Evolutionary conservation across 2,797 vertebrate species (phyloP).

Genomic region (Squalus acanthias): DNA sequence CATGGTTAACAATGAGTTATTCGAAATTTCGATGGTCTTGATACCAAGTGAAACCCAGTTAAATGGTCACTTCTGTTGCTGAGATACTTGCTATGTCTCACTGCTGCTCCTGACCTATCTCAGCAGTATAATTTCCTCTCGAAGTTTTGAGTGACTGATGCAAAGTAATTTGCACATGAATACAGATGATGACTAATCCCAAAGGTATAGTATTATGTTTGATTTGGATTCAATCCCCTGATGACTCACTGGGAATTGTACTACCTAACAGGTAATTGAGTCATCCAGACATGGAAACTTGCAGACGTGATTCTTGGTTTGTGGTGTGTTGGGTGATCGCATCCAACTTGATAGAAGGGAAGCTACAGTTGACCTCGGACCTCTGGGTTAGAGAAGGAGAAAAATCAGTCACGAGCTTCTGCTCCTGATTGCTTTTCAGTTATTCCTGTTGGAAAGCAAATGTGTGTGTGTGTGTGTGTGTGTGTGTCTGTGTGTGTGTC

Average conservation of each 20-base stretch:
- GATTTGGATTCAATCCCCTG: neutral
- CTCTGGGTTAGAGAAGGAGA: neutral
- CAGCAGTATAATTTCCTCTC: neutral
- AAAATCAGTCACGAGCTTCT: neutral
- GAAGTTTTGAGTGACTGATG: neutral
- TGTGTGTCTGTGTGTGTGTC: too few species aligned
- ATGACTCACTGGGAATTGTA: neutral
- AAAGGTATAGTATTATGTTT: neutral
- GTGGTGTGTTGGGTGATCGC: neutral
- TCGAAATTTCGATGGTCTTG: neutral
- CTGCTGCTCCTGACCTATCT: neutral
- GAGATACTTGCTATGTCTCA: neutral
- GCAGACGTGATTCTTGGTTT: too few species aligned
- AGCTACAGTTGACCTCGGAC: neutral
- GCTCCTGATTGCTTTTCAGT: neutral
- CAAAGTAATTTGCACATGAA: neutral
- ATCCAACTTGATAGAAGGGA: neutral
- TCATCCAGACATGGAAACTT: slow-evolving; percentile 8
- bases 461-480: neutral
- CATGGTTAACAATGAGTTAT: neutral
- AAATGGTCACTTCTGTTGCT: neutral
- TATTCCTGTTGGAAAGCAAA: neutral
- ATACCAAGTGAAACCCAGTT: neutral
- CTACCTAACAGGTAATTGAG: neutral
- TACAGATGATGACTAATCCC: neutral